Evolutionary conservation across 2,888 invertebrate species (phyloP).

Genomic region (Glyphotaelius pellucidus): DNA sequence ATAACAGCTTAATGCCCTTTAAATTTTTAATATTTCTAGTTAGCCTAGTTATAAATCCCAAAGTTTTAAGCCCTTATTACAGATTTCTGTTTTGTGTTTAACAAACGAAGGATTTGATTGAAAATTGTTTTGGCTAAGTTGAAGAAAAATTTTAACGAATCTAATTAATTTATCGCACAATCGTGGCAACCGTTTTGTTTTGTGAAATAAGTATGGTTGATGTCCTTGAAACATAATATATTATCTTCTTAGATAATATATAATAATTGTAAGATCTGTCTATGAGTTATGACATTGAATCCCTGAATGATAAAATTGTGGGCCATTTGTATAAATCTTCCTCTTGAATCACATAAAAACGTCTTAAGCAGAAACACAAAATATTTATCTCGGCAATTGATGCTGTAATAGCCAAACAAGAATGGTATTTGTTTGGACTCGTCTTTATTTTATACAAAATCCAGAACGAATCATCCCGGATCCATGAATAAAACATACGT

Average conservation of each 20-base stretch:
- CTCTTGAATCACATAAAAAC: conserved; percentile 45
- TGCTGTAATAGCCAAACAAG: conserved; percentile 46
- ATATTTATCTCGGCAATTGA: conserved; percentile 54
- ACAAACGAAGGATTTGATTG: too few species aligned
- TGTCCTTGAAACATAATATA: neutral
- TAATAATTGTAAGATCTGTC: neutral
- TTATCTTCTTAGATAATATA: neutral
- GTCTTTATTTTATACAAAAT: conserved; percentile 39
- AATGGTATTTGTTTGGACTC: conserved; percentile 38
- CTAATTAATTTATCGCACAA: too few species aligned
- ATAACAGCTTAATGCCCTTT: too few species aligned
- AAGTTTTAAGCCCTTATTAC: too few species aligned
- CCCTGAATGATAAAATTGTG: conserved; percentile 9
- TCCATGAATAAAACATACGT: conserved; percentile 51
- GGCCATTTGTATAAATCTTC: conserved; percentile 42
- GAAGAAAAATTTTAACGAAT: too few species aligned
- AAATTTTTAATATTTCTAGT: too few species aligned
- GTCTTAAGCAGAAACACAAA: conserved; percentile 47
- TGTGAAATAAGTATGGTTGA: neutral
- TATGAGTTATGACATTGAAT: conserved; percentile 8
- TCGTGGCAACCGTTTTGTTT: neutral
- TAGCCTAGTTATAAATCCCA: too few species aligned
- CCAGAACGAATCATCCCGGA: neutral
- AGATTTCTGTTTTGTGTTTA: too few species aligned
- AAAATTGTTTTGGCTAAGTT: too few species aligned